Conservation (phyloP, 2,113 vertebrate genomes). For the Redunca redunca region DNA sequence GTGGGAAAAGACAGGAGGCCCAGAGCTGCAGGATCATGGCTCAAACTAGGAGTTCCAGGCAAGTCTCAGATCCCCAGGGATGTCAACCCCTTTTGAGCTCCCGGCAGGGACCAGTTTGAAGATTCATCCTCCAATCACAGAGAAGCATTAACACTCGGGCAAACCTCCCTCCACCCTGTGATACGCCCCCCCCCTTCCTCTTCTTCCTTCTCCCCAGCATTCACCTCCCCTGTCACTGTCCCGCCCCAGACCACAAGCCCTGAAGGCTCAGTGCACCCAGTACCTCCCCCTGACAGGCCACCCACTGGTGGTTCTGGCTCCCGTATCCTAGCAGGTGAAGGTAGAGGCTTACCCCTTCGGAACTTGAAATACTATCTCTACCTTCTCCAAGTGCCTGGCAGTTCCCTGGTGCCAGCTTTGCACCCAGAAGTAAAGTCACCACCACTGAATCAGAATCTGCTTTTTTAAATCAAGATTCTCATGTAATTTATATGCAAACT, state of each 20-base stretch:
- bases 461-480: background rate
- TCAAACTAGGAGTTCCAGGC: rapidly evolving
- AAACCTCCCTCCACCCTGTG: background rate
- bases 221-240: background rate
- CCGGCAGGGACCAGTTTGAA: background rate
- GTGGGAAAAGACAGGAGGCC: background rate
- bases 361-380: background rate
- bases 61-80: background rate
- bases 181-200: background rate
- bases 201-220: no score
- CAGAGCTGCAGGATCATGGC: background rate
- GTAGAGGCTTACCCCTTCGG: background rate
- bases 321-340: background rate
- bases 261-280: background rate
- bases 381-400: background rate
- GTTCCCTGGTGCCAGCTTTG: background rate
- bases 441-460: background rate
- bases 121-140: background rate
- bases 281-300: background rate
- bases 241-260: rapidly evolving
- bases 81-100: background rate
- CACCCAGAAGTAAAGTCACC: background rate
- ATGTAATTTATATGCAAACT: background rate
- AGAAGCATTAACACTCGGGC: background rate
- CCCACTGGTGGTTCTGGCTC: background rate